Base-by-base conservation (phyloP, 37 sponge, comb jelly and placozoan species). In the Tethya wilhelma region DNA sequence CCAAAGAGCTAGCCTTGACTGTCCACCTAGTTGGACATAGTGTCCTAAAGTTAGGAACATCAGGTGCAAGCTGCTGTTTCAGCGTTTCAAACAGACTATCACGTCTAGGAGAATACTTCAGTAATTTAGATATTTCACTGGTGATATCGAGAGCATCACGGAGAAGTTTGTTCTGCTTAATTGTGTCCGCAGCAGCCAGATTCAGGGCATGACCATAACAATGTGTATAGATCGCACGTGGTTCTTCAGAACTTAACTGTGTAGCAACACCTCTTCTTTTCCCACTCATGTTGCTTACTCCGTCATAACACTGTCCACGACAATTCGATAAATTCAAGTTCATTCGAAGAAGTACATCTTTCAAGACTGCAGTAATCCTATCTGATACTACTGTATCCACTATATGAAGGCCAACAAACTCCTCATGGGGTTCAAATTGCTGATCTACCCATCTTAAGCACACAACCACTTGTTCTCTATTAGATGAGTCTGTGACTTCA, bases 161-260 rank as follows among this genome's bases (percentile, higher is more conserved):
- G 25, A 85, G 71, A 59, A 76, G 17, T 44, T 77, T 55, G 57
- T 68, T 67, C 30, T 43, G 55, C 75, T 64, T 53, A 49, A 69
- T 44, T 26, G 71, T 80, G 38, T 70, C 71, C 4, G 44, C 41
- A 30, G 38, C 75, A 39, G 84, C 84, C 55, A 84, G 56, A 37
- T 84, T 84, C 0, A 84, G 76, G 17, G 84, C 75, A 84, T 84
- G 76, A 31, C 75, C 84, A 73, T 84, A 84, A 38, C 82, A 81
- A 44, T 81, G 82, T 40, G 53, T 81, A 60, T 65, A 81, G 39
- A 81, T 42, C 33, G 75, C 84, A 53, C 60, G 70, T 56, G 86
- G 86, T 44, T 85, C 78, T 38, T 77, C 63, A 53, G 56, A 41
- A 28, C 55, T 32, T 67, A 85, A 56, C 62, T 85, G 78, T 49